Conservation (phyloP, 1,140 invertebrate genomes). For the Drosophila virilis region DNA sequence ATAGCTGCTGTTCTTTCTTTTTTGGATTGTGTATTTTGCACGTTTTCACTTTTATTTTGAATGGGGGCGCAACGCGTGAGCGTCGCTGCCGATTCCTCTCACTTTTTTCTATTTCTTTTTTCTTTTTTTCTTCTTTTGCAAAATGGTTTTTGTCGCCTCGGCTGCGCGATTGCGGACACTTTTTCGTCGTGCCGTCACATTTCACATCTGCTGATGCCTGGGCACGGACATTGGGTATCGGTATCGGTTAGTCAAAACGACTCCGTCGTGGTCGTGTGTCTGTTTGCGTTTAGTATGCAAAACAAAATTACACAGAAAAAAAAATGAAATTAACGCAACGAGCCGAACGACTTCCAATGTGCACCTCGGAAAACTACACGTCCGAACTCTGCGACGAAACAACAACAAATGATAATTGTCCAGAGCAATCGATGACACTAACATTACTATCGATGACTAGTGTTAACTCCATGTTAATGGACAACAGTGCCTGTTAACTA, state of each 20-base stretch:
- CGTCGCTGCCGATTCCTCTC: constrained; percentile 52
- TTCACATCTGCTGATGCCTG: constrained; percentile 43
- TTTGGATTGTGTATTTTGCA: constrained; percentile 51
- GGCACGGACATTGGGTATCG: constrained; percentile 29
- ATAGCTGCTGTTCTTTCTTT: constrained; percentile 40
- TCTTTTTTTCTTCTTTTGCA: constrained; percentile 25
- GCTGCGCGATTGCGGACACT: constrained; percentile 45
- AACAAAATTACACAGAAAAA: constrained; percentile 56
- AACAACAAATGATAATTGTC: constrained; percentile 45
- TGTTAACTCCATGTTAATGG: not conserved
- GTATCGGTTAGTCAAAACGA: constrained; percentile 35
- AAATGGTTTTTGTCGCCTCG: constrained; percentile 32
- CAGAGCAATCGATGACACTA: constrained; percentile 13
- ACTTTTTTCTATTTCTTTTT: constrained; percentile 35
- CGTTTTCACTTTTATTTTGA: constrained; percentile 80
- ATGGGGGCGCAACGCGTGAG: constrained; percentile 45
- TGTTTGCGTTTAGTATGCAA: constrained; percentile 37
- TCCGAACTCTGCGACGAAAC: constrained; percentile 48
- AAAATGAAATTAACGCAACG: constrained; percentile 43
- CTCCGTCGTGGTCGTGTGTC: constrained; percentile 37
- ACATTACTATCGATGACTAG: constrained; percentile 5
- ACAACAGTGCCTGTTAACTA: constrained; percentile 9
- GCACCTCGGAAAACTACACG: constrained; percentile 17
- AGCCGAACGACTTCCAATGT: constrained; percentile 34
- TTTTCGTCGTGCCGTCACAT: constrained; percentile 49